phyloP scores from a whole-genome alignment of 1,140 invertebrate genomes.

The Leptinotarsa lineolata region DNA sequence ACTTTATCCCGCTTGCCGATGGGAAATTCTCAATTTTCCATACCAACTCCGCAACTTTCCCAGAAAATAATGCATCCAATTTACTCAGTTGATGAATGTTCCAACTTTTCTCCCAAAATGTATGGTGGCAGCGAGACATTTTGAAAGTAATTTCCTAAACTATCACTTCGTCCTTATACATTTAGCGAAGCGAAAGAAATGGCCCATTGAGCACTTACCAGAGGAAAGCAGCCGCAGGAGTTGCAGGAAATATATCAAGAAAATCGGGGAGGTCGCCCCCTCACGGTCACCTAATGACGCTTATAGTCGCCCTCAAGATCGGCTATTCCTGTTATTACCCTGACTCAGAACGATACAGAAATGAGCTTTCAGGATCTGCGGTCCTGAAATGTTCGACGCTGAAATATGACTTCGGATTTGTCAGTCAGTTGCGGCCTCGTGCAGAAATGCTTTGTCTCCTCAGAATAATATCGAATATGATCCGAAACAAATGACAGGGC shows the following conservation, averaged over 20 bases:
- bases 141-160: slow-evolving; percentile 16
- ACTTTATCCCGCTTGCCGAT: too few species aligned
- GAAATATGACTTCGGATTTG: slow-evolving; percentile 3
- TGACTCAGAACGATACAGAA: slow-evolving; percentile 20
- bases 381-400: slow-evolving; percentile 10
- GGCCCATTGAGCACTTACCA: slow-evolving; percentile 51
- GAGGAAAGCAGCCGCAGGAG: slow-evolving; percentile 35
- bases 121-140: background rate
- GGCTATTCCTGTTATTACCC: slow-evolving; percentile 36
- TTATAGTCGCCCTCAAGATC: slow-evolving; percentile 43
- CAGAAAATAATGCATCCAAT: background rate
- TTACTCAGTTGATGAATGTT: background rate
- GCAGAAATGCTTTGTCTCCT: background rate
- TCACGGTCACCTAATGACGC: slow-evolving; percentile 45
- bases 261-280: slow-evolving; percentile 35
- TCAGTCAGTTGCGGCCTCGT: background rate
- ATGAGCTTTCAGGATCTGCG: slow-evolving; percentile 13
- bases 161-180: slow-evolving; percentile 31
- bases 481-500: background rate
- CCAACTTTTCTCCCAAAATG: background rate
- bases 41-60: background rate
- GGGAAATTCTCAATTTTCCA: background rate
- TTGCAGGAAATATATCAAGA: slow-evolving; percentile 45
- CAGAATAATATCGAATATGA: background rate
- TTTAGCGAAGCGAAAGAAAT: slow-evolving; percentile 51